Evolutionary conservation across 2,797 vertebrate species (phyloP).

Genomic region (Muraenolepis orangiensis): DNA sequence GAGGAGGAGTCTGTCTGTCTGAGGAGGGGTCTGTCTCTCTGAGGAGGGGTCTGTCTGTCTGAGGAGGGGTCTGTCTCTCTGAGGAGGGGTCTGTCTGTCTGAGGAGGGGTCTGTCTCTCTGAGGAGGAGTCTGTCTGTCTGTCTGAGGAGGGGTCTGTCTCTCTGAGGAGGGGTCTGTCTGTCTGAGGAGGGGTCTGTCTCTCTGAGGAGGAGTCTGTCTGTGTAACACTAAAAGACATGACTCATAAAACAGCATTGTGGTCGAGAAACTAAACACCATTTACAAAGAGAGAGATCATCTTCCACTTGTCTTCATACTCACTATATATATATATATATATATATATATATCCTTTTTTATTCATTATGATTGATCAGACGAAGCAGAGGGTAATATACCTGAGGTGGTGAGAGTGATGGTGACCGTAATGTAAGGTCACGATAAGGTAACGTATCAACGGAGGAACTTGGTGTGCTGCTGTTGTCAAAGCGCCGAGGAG

Average conservation of each 20-base stretch:
- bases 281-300: neutral
- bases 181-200: too few species aligned
- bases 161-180: too few species aligned
- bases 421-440: neutral
- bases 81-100: too few species aligned
- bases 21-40: too few species aligned
- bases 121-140: too few species aligned
- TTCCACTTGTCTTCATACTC: constrained; percentile 33
- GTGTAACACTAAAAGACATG: constrained; percentile 57
- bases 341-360: constrained; percentile 41
- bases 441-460: constrained; percentile 40
- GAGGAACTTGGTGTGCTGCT: constrained; percentile 53
- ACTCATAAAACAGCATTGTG: constrained; percentile 68
- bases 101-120: too few species aligned
- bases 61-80: too few species aligned
- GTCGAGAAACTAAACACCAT: constrained; percentile 35
- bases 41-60: too few species aligned
- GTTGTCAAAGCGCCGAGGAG: constrained; percentile 49
- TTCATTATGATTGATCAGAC: constrained; percentile 4
- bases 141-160: too few species aligned
- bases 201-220: too few species aligned
- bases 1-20: too few species aligned
- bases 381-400: neutral
- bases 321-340: constrained; percentile 67
- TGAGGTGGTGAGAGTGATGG: neutral